phyloP scores from a whole-genome alignment of 1,140 invertebrate genomes.

The Euwallacea fornicatus region DNA sequence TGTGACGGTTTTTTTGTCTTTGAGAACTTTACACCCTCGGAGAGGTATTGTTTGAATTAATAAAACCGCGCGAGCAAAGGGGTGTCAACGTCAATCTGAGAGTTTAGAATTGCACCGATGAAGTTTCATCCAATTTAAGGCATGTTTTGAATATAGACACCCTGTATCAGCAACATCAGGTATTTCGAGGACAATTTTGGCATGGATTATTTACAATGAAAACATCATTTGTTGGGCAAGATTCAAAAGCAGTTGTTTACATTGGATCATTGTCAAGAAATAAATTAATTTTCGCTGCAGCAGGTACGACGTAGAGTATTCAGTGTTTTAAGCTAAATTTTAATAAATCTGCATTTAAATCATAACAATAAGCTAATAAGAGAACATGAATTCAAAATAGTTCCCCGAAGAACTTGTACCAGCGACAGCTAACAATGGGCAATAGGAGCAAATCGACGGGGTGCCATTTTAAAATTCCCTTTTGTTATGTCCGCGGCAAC shows the following conservation, averaged over 20 bases:
- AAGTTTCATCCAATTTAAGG: too few relatives aligned
- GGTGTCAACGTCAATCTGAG: too few relatives aligned
- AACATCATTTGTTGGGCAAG: too few relatives aligned
- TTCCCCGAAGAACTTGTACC: not conserved
- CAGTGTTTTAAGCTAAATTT: not conserved
- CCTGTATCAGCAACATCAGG: too few relatives aligned
- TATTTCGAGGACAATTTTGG: too few relatives aligned
- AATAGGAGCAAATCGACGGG: slow-evolving; percentile 18
- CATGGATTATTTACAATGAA: too few relatives aligned
- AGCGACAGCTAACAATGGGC: slow-evolving; percentile 19
- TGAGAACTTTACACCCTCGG: slow-evolving; percentile 23
- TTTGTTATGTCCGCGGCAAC: slow-evolving; percentile 24
- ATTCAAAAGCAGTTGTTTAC: too few relatives aligned
- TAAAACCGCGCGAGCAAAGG: slow-evolving; percentile 2
- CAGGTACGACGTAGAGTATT: too few relatives aligned
- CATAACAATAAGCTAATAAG: not conserved
- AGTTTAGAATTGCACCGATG: too few relatives aligned
- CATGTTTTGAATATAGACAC: too few relatives aligned
- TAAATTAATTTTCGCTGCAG: too few relatives aligned
- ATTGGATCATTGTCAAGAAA: too few relatives aligned
- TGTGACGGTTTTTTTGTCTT: slow-evolving; percentile 25
- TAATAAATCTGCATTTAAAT: not conserved
- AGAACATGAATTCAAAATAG: slow-evolving; percentile 7
- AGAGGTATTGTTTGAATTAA: slow-evolving; percentile 10
- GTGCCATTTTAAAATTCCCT: slow-evolving; percentile 32